A percentile compares a stretch with the other conserved stretches of the same genome.
Conservation (phyloP, 1,140 invertebrate genomes). For the Cydia fagiglandana region DNA sequence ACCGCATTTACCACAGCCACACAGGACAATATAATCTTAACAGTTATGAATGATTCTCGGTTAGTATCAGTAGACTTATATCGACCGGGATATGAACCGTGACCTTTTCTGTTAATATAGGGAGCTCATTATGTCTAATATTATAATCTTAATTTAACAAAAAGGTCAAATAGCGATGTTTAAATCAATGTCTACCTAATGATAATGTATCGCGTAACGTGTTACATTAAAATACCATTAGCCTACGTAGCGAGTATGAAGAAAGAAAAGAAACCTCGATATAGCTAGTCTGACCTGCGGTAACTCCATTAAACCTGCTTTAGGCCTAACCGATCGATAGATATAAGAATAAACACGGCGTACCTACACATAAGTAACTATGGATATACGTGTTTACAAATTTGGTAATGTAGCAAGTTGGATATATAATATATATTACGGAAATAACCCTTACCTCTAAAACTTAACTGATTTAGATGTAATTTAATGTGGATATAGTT, state of each 20-base stretch:
- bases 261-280: conserved; percentile 8
- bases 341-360: background rate
- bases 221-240: conserved; percentile 31
- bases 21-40: no score
- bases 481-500: background rate
- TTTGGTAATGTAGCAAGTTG: background rate
- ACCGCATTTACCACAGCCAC: no score
- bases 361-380: background rate
- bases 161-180: background rate
- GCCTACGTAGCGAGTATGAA: conserved; percentile 1
- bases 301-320: conserved; percentile 21
- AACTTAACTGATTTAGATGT: background rate
- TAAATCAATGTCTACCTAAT: background rate
- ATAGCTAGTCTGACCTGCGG: conserved; percentile 25
- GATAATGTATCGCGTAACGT: conserved; percentile 19
- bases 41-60: no score
- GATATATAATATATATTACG: no score
- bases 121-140: no score
- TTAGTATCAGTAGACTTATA: no score
- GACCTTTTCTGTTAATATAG: no score
- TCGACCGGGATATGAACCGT: no score
- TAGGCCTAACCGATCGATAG: background rate
- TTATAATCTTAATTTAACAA: background rate
- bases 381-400: background rate
- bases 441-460: background rate